Percentiles rank a stretch among this genome's conserved stretches.
These are phyloP conservation scores for Oxycera nigricornis DNA, from an alignment of 2,888 invertebrate species.

Conservation along the genomic window DNA sequence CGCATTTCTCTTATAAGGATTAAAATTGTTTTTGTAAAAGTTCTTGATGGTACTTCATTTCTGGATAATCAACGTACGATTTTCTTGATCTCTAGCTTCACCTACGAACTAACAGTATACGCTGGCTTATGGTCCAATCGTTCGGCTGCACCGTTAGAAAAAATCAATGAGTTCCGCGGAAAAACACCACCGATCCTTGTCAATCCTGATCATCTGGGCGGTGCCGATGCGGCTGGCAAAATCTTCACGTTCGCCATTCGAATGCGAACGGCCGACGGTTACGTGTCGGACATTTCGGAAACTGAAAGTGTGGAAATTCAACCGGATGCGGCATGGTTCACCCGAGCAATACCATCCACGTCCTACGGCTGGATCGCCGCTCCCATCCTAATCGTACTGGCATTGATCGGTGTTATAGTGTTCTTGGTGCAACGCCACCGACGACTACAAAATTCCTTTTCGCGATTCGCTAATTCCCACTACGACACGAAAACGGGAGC, in stretches of 20 bases:
- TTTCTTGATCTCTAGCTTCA: constrained; percentile 58
- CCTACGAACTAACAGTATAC: constrained; percentile 73
- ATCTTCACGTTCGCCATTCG: constrained; percentile 72
- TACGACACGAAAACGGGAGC: constrained; percentile 88
- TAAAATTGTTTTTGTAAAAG: not conserved
- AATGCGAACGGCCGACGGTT: constrained; percentile 63
- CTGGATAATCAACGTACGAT: not conserved
- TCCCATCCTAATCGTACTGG: constrained; percentile 65
- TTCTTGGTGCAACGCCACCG: constrained; percentile 73
- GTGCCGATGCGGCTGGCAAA: constrained; percentile 63
- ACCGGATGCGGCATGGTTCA: constrained; percentile 49
- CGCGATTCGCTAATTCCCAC: constrained; percentile 81
- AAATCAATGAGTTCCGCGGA: constrained; percentile 57
- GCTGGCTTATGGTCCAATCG: constrained; percentile 64
- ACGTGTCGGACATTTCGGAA: constrained; percentile 50
- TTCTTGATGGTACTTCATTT: no score
- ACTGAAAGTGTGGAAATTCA: constrained; percentile 50
- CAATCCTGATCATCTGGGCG: constrained; percentile 57
- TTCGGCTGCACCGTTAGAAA: constrained; percentile 61
- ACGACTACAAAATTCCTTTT: constrained; percentile 78
- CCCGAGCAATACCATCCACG: constrained; percentile 47
- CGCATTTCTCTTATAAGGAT: constrained; percentile 42
- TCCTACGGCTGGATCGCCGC: constrained; percentile 62
- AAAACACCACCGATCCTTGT: constrained; percentile 64
- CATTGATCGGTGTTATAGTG: constrained; percentile 67